Evolutionary conservation across 2,888 invertebrate genomes (phyloP), one percentile per base, ranked within the genome.

Genomic region (Xestia xanthographa): DNA sequence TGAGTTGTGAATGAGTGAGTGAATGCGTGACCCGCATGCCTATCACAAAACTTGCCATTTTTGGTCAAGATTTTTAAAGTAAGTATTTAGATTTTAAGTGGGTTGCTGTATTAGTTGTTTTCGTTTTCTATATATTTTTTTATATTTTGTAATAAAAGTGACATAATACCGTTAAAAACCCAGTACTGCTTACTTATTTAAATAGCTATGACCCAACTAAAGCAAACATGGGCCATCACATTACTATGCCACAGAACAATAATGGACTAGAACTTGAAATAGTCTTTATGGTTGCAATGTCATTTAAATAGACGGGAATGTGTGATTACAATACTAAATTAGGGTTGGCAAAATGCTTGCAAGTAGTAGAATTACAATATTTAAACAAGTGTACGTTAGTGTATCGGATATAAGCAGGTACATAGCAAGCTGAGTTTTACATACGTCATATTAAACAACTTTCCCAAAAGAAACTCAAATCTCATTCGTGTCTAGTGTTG

Each of bases 271-370:
- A 53, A 75, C 48, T 78, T 67, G 38, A 77, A 78, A 78, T 83
- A 29, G 53, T 72, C 53, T 70, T 65, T 75, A 65, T 73, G 20
- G 26, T 74, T 75, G 69, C 78, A 85, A 79, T 80, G 85, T 73
- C 86, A 86, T 85, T 82, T 82, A 72, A 74, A 79, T 86, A 76
- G 14, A 72, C 66, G 41, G 66, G 56, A 70, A 71, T 72, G 74
- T 80, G 34, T 72, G 29, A 67, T 65, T 79, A 77, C 50, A 60
- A 26, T 26, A n/a, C 14, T 12, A 43, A 50, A 70, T 48, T 76
- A 84, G 79, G 84, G 82, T 68, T 86, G 76, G 11, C 80, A 58
- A 50, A 29, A 3, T n/a, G 17, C 5, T 26, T 26, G 5, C 12
- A 26, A 68, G 43, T 26, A 22, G 2, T n/a, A 62, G 14, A 63